phyloP scores from a whole-genome alignment of 1,140 invertebrate genomes.

The Drosophila subobscura region DNA sequence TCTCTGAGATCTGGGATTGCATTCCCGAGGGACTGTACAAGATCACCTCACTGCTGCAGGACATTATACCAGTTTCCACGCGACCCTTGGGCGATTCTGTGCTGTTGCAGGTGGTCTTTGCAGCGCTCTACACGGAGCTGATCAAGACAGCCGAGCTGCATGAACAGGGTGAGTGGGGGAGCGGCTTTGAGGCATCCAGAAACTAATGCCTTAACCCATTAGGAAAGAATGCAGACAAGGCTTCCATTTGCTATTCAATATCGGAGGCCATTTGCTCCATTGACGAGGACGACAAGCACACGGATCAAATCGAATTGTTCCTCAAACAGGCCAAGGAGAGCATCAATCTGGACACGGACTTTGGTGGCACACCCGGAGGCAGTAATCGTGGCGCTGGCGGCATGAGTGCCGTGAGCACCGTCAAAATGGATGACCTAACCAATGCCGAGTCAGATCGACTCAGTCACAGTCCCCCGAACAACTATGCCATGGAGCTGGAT shows the following conservation, averaged over 20 bases:
- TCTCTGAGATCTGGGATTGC: slow-evolving; percentile 87
- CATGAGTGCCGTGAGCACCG: slow-evolving; percentile 75
- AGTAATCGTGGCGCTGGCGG: slow-evolving; percentile 52
- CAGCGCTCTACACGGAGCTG: slow-evolving; percentile 85
- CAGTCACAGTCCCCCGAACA: slow-evolving; percentile 75
- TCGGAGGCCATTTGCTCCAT: slow-evolving; percentile 91
- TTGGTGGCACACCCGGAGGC: slow-evolving; percentile 33
- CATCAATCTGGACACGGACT: slow-evolving; percentile 71
- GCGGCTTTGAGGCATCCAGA: neutral
- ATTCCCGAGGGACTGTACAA: slow-evolving; percentile 85
- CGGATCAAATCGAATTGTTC: slow-evolving; percentile 87
- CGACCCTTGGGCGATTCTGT: slow-evolving; percentile 88
- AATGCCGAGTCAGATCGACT: slow-evolving; percentile 71
- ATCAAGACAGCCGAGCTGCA: slow-evolving; percentile 84
- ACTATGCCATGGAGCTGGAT: slow-evolving; percentile 80
- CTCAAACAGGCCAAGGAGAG: slow-evolving; percentile 85
- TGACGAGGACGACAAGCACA: slow-evolving; percentile 90
- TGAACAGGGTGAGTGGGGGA: slow-evolving; percentile 70
- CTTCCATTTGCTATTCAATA: slow-evolving; percentile 85
- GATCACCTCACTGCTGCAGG: slow-evolving; percentile 86
- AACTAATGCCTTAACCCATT: neutral
- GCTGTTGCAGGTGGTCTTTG: slow-evolving; percentile 87
- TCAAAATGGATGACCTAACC: slow-evolving; percentile 79
- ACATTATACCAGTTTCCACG: slow-evolving; percentile 87
- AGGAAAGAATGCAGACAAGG: slow-evolving; percentile 62